Conservation (phyloP, 2,113 vertebrate species). For the Macaca fascicularis region T2T-MFA8v1.1 NC_088381.1:164447001-164447500, state of each 20-base stretch:
- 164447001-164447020: neutral
- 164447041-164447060: neutral
- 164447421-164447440: neutral
- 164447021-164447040: neutral
- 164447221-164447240: neutral
- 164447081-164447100: neutral
- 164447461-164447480: neutral
- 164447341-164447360: neutral
- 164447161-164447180: neutral
- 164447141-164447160: neutral
- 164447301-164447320: neutral
- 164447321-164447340: neutral
- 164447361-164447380: neutral
- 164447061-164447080: neutral
- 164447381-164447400: neutral
- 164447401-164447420: neutral
- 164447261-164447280: neutral
- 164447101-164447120: neutral
- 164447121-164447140: neutral
- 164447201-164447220: fast-evolving
- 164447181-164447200: fast-evolving
- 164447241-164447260: fast-evolving
- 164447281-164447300: neutral
- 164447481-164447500: neutral
- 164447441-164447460: neutral